Conservation (phyloP, 2,113 vertebrate species). For the Calonectris borealis region DNA sequence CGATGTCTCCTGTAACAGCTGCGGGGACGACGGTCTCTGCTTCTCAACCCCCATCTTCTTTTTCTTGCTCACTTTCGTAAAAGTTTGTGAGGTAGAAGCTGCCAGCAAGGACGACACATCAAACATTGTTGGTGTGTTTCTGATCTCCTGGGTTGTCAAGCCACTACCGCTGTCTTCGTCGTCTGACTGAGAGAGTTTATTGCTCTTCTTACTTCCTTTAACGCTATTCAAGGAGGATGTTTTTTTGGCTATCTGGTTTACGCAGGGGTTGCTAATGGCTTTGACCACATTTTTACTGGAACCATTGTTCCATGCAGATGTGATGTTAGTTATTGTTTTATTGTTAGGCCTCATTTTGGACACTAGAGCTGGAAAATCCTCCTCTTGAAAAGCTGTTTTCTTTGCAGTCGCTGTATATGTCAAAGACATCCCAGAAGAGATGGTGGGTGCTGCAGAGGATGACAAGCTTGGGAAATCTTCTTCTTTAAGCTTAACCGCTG, state of each 20-base stretch:
- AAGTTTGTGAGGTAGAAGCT: conserved; percentile 63
- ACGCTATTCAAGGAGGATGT: conserved; percentile 52
- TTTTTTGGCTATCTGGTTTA: conserved; percentile 78
- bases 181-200: conserved; percentile 42
- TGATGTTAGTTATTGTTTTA: conserved; percentile 71
- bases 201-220: conserved; percentile 65
- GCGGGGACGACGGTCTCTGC: background rate
- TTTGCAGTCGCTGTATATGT: conserved; percentile 75
- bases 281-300: conserved; percentile 74
- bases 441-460: conserved; percentile 4
- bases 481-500: conserved; percentile 81
- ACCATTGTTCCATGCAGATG: conserved; percentile 85
- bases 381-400: conserved; percentile 88
- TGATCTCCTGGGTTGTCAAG: conserved; percentile 80
- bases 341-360: conserved; percentile 78
- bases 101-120: conserved; percentile 88
- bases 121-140: conserved; percentile 80
- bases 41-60: conserved; percentile 82
- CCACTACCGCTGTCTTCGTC: conserved; percentile 69
- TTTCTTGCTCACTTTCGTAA: conserved; percentile 84
- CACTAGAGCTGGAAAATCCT: conserved; percentile 95
- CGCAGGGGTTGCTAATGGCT: conserved; percentile 41
- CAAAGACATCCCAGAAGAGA: conserved; percentile 71
- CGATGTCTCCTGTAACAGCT: background rate
- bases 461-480: conserved; percentile 96